These are phyloP conservation scores for Hydrozoanthus gracilis DNA, from an alignment of 92 coral and sea anemone species.

Conservation along the genomic window DNA sequence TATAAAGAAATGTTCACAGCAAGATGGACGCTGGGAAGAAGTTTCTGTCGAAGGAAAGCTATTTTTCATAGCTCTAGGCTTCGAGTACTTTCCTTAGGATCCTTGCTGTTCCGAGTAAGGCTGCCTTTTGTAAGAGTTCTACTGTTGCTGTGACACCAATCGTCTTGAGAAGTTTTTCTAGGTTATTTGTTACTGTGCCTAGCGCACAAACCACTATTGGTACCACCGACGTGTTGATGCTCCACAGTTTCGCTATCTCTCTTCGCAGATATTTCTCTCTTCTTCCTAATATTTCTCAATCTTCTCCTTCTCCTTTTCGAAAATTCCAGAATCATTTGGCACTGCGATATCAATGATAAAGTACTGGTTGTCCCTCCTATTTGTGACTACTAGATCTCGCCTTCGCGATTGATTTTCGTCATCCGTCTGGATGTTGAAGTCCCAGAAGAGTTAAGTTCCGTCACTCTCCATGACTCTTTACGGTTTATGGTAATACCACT, in stretches of 20 bases:
- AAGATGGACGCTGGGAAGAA: conserved; percentile 26
- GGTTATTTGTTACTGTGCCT: too few relatives aligned
- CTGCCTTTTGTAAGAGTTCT: conserved; percentile 49
- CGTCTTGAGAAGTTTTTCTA: too few relatives aligned
- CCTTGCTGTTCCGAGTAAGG: conserved; percentile 40
- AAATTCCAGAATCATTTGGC: conserved; percentile 21
- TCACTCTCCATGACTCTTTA: conserved; percentile 29
- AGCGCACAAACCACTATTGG: too few relatives aligned
- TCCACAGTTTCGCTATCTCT: conserved; percentile 22
- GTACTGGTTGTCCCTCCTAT: conserved; percentile 3
- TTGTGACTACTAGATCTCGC: conserved; percentile 47
- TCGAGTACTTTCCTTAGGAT: conserved; percentile 31
- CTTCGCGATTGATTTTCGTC: conserved; percentile 30
- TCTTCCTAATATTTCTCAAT: background rate
- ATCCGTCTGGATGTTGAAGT: too few relatives aligned
- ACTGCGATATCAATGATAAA: too few relatives aligned
- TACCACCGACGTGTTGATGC: background rate
- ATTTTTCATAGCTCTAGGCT: conserved; percentile 23
- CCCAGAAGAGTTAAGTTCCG: too few relatives aligned
- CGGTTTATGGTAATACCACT: conserved; percentile 58
- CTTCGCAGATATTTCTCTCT: conserved; percentile 29
- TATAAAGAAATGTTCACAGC: conserved; percentile 22
- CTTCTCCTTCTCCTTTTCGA: conserved; percentile 32
- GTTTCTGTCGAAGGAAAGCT: conserved; percentile 34
- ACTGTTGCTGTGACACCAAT: conserved; percentile 33